Base-by-base conservation (phyloP, 2,888 invertebrate genomes). In the Phlogophora meticulosa region DNA sequence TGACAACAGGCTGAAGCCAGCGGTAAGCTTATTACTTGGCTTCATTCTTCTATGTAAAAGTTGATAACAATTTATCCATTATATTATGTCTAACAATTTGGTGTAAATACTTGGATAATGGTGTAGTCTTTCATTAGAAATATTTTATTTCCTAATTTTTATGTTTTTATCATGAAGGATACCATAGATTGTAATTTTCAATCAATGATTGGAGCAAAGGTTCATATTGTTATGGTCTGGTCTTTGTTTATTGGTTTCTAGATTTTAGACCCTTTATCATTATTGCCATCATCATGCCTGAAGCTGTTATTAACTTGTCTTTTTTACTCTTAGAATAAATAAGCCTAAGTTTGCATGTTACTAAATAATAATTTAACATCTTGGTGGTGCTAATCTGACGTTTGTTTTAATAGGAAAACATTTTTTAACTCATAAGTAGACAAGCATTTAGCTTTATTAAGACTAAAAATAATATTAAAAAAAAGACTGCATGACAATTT, bases 1-100 rank as follows among this genome's bases (percentile, higher is more conserved):
- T 86, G 85, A 92, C 88, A 88, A 84, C 87, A 85, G 90, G 84
- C 91, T 95, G 87, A 91, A 81, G 84, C 94, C 94, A 76, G 91
- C 90, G 95, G 95, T 95, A 93, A 95, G 95, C 85, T 77, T 77
- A n/a, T n/a, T n/a, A 49, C 51, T 72, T 76, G 52, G 70, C 71
- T 76, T 59, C 42, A 71, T 70, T 49, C 63, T 75, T 65, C 34
- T 65, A 52, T 66, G 20, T 73, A 66, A 51, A 72, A 53, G 52
- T 75, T 45, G 59, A 53, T 72, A 57, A 81, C 56, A 49, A 60
- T 62, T 61, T 74, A 55, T 40, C 34, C 40, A 69, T 40, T 59
- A 9, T 55, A 15, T 57, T n/a, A n/a, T n/a, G 22, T 65, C 3
- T 65, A 36, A 11, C 20, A 63, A 43, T 32, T 76, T 62, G 13